phyloP scores from a whole-genome alignment of 2,113 vertebrate species.

The Zosterops pallidus region DNA sequence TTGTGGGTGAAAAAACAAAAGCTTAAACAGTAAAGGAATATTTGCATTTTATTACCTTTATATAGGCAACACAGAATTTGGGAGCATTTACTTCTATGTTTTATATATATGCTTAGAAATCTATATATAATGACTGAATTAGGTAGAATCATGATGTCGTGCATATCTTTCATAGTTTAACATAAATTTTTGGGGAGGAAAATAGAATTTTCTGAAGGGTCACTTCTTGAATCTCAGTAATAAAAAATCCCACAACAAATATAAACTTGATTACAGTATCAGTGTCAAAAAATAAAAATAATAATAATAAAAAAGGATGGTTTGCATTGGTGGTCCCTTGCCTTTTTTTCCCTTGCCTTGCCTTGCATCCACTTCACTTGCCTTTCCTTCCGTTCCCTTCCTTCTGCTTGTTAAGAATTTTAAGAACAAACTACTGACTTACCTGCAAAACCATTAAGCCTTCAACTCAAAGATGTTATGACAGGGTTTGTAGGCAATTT shows the following conservation, averaged over 20 bases:
- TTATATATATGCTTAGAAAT: neutral
- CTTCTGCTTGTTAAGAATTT: neutral
- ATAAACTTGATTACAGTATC: neutral
- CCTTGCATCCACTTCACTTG: neutral
- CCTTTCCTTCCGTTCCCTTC: accelerated
- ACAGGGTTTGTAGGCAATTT: slow-evolving; percentile 8
- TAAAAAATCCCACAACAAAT: neutral
- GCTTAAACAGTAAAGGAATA: neutral
- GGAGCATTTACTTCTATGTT: neutral
- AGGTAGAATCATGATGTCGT: neutral
- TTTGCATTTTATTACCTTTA: neutral
- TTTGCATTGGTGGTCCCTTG: neutral
- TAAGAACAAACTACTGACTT: slow-evolving; percentile 4
- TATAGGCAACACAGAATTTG: neutral
- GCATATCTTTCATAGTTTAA: neutral
- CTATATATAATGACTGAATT: neutral
- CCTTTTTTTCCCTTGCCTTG: neutral
- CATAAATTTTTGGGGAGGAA: neutral
- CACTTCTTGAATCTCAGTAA: neutral
- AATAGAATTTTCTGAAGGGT: neutral
- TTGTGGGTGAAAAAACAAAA: neutral
- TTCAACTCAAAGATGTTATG: slow-evolving; percentile 12
- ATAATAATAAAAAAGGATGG: neutral
- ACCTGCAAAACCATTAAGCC: neutral
- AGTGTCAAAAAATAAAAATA: neutral